Evolutionary conservation across 2,797 vertebrate genomes (phyloP).

Genomic region (Sebastes aleutianus): DNA sequence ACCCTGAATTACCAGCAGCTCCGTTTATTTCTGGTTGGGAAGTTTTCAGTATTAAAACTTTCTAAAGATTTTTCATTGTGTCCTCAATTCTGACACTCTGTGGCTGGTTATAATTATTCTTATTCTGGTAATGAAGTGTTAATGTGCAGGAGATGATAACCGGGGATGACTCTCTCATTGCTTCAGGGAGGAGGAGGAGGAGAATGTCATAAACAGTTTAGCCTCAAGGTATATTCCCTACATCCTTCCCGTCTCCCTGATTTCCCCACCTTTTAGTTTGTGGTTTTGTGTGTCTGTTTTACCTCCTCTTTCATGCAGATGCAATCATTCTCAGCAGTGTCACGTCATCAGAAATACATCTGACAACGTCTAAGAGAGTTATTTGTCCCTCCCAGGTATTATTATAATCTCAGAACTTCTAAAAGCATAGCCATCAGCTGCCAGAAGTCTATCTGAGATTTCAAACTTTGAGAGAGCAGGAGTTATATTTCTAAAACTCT

Average conservation of each 20-base stretch:
- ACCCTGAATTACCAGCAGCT: conserved; percentile 12
- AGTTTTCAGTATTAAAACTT: conserved; percentile 27
- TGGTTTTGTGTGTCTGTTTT: neutral
- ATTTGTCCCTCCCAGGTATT: neutral
- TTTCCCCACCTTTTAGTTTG: neutral
- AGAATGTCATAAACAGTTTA: conserved; percentile 48
- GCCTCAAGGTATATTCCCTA: conserved; percentile 34
- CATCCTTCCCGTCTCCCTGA: neutral
- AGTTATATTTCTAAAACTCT: neutral
- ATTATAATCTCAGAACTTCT: neutral
- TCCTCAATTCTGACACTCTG: neutral
- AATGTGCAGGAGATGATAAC: conserved; percentile 27
- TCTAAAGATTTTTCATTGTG: conserved; percentile 16
- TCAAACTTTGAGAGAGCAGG: neutral
- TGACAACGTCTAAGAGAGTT: neutral
- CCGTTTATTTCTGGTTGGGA: conserved; percentile 7
- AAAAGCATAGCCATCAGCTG: neutral
- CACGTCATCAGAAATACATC: neutral
- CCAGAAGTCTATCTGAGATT: neutral
- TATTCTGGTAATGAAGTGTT: conserved; percentile 23
- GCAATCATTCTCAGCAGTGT: neutral
- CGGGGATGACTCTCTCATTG: conserved; percentile 5
- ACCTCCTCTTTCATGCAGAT: neutral
- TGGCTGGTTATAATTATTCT: neutral
- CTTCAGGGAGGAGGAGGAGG: conserved; percentile 32